phyloP scores from a whole-genome alignment of 2,797 vertebrate genomes.

The Rhynchotus rufescens region DNA sequence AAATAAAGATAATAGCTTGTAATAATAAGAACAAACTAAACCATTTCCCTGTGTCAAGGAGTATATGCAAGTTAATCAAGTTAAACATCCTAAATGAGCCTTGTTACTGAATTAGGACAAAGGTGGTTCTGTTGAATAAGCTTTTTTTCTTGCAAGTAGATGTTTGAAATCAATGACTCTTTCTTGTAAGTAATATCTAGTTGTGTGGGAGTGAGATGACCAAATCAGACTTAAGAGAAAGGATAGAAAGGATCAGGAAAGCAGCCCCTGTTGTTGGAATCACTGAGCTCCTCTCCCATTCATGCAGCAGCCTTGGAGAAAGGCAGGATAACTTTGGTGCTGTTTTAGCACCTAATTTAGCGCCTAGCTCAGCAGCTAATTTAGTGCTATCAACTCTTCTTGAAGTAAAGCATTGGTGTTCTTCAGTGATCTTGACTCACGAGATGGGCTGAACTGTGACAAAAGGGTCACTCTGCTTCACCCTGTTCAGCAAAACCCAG shows the following conservation, averaged over 20 bases:
- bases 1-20: constrained; percentile 44
- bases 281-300: background rate
- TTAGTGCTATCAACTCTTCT: background rate
- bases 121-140: background rate
- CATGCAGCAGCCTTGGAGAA: background rate
- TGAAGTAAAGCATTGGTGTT: background rate
- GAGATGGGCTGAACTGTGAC: background rate
- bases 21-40: constrained; percentile 29
- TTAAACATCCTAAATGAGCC: background rate
- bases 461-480: background rate
- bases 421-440: background rate
- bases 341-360: background rate
- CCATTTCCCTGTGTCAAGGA: background rate
- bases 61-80: background rate
- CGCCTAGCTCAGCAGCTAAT: background rate
- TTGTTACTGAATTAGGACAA: background rate
- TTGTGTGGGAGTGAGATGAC: background rate
- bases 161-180: background rate
- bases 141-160: constrained; percentile 12
- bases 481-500: background rate
- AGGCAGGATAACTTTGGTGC: background rate
- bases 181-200: background rate
- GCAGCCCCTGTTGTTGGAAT: background rate
- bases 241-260: background rate
- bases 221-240: background rate